Evolutionary conservation across 1,140 invertebrate genomes (phyloP), one percentile per base, ranked within the genome.

Genomic region (Tyrophagus putrescentiae): DNA sequence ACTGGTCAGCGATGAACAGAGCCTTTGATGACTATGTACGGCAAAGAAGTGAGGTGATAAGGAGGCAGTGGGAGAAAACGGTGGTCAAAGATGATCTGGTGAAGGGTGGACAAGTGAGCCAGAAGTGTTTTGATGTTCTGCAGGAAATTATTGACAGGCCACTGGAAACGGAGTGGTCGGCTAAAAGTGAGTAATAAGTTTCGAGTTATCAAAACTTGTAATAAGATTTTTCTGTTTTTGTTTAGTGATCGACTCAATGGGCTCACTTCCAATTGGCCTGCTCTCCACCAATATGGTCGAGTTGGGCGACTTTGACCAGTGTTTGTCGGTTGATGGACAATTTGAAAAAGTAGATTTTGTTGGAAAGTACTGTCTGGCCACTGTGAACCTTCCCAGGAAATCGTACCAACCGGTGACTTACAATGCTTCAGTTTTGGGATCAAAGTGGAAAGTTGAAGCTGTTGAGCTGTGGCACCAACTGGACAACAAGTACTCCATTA

Each of bases 301-400:
- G 23, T 60, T 62, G 18, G 64, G 64, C n/a, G 41, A 53, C 18
- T 62, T 60, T 23, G 64, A 65, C 28, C 31, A 62, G 34, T 65
- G 64, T 45, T 27, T 62, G 23, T 48, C 59, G 0, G 34, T 62
- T 4, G 39, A 57, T 9, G 11, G 48, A 13, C 45, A 57, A 4
- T 57, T 36, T 16, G 42, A 59, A n/a, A 56, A 60, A 13, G 33
- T 42, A 0, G 41, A 29, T 7, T 65, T 65, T 53, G 44, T 58
- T 0, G 64, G 64, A 2, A 29, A 56, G 27, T 64, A 64, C 31
- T 64, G 63, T 28, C 48, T 60, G 54, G 57, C 57, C 3, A 58
- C 57, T 1, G 16, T 58, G 9, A 57, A 42, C n/a, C 18, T 58
- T 3, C 57, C 57, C 16, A 18, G 11, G 2, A 16, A 29, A 9